A percentile compares a stretch with the other conserved stretches of the same genome.
Conservation (phyloP, 2,797 vertebrate genomes). For the Iguana delicatissima region DNA sequence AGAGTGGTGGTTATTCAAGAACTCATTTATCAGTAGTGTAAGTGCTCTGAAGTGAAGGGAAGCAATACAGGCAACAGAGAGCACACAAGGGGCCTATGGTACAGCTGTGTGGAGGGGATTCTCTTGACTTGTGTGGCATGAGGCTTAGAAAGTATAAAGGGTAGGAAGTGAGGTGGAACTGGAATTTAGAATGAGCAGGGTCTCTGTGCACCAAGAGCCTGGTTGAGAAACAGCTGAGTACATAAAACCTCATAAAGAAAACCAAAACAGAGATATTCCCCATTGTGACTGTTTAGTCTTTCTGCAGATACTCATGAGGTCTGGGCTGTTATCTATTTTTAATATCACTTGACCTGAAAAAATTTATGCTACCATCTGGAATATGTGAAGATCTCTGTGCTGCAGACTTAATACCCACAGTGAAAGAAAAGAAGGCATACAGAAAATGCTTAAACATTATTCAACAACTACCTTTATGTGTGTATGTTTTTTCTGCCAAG, state of each 20-base stretch:
- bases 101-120: constrained; percentile 81
- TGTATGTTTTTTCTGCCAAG: constrained; percentile 36
- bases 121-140: constrained; percentile 84
- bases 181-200: constrained; percentile 80
- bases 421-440: constrained; percentile 50
- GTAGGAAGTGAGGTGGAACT: constrained; percentile 85
- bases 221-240: constrained; percentile 90
- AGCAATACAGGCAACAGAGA: constrained; percentile 38
- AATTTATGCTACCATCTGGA: constrained; percentile 85
- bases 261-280: constrained; percentile 95
- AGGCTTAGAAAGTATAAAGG: constrained; percentile 81
- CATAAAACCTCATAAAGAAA: constrained; percentile 90
- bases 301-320: constrained; percentile 83
- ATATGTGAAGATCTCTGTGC: constrained; percentile 68
- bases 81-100: constrained; percentile 63
- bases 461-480: constrained; percentile 60
- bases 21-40: constrained; percentile 68
- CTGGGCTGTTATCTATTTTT: constrained; percentile 89
- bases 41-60: constrained; percentile 70
- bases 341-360: constrained; percentile 90
- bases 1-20: constrained; percentile 74
- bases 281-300: constrained; percentile 95
- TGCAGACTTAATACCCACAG: constrained; percentile 61
- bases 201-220: constrained; percentile 79
- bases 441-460: constrained; percentile 65